Conservation (phyloP, 2,797 vertebrate genomes). For the Thunnus albacares region DNA sequence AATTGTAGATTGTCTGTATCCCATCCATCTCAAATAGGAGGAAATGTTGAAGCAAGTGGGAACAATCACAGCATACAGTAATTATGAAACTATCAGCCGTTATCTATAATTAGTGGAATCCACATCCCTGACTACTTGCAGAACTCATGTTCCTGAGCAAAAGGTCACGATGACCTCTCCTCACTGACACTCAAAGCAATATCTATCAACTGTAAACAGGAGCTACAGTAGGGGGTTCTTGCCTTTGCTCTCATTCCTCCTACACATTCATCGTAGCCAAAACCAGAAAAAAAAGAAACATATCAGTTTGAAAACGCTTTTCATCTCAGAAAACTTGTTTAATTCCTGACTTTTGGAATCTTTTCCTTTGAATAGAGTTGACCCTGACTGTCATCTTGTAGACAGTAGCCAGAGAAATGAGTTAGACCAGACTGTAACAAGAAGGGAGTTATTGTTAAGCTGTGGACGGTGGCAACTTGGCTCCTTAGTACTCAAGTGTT, state of each 20-base stretch:
- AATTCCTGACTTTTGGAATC: conserved; percentile 42
- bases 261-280: conserved; percentile 48
- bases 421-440: conserved; percentile 19
- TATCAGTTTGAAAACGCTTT: conserved; percentile 39
- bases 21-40: neutral
- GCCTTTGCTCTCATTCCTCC: conserved; percentile 49
- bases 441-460: conserved; percentile 17
- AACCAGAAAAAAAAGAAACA: conserved; percentile 24
- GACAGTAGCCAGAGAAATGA: conserved; percentile 43
- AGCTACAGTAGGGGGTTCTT: conserved; percentile 50
- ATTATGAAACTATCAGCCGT: conserved; percentile 18
- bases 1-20: neutral
- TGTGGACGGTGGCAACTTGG: conserved; percentile 34
- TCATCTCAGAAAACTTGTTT: conserved; percentile 43
- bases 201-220: conserved; percentile 59
- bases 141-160: conserved; percentile 15
- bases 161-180: neutral
- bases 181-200: conserved; percentile 32
- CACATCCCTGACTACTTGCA: conserved; percentile 9
- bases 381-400: conserved; percentile 30
- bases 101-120: conserved; percentile 11
- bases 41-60: conserved; percentile 19
- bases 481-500: conserved; percentile 25
- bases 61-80: conserved; percentile 17
- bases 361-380: conserved; percentile 13